Evolutionary conservation across 1,140 invertebrate genomes (phyloP), one percentile per base, ranked within the genome.

Genomic region (Homalodisca vitripennis): DNA sequence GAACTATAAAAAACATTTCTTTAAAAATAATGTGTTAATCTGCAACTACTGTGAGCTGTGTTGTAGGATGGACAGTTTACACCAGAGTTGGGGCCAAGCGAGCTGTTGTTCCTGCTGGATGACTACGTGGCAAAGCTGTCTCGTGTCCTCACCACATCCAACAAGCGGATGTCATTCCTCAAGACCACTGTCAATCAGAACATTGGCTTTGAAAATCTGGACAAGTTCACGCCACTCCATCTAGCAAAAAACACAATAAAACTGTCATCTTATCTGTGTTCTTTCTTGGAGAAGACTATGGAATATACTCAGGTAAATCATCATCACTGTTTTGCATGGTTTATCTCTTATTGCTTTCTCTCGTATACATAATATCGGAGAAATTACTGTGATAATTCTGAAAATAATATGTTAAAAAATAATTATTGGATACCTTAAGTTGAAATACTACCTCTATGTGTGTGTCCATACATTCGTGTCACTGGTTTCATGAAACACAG

Each of bases 41-140:
- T 41, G 6, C 6, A 41, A 41, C 17, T 17, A 41, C 17, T 41
- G 17, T 41, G 17, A 41, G 17, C 34, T 41, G 17, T 41, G 6
- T 6, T 41, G 17, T 17, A 75, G 75, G 70, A 76, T 70, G 73
- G 70, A 31, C 53, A 71, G 31, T 74, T 74, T 47, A 73, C 69
- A 14, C 32, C 71, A 24, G 75, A 78, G 62, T 71, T 84, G 17
- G 78, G 80, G 47, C 78, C 82, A 14, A 73, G 72, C 29, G 79
- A 83, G 71, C 72, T 84, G 13, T 71, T 80, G 3, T 83, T 82
- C 70, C 73, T 84, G 27, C 70, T 84, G 67, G 79, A 82, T 64
- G 83, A 84, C 75, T 73, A 82, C 20, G 74, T 75, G 27, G 62
- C 71, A 10, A 84, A 84, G 75, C 66, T 84, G n/a, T 76, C 77